Evolutionary conservation across 2,113 vertebrate genomes (phyloP).

Genomic region (Grammomys surdaster): DNA sequence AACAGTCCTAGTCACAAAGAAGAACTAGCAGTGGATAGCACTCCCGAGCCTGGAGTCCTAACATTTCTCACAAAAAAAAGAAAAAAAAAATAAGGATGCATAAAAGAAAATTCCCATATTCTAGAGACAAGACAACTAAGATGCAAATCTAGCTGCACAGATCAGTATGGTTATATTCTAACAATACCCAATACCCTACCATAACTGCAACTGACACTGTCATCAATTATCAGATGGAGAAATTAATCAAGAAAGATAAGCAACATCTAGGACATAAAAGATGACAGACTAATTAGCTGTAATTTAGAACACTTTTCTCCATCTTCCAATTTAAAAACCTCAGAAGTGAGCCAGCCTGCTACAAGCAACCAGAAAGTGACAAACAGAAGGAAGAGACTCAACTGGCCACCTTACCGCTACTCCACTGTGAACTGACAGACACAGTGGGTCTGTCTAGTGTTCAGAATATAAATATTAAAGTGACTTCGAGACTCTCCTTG

Average conservation of each 20-base stretch:
- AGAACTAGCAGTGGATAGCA: neutral
- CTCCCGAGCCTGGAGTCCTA: neutral
- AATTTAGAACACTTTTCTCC: neutral
- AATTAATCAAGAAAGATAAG: neutral
- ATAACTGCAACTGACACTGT: neutral
- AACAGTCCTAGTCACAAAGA: conserved; percentile 34
- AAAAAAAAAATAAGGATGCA: neutral
- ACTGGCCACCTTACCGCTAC: conserved; percentile 61
- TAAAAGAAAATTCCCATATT: neutral
- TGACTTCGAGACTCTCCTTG: conserved; percentile 23
- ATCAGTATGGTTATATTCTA: neutral
- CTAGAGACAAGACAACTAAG: neutral
- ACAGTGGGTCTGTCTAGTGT: conserved; percentile 29
- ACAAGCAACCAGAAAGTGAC: conserved; percentile 58
- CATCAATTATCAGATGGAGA: neutral
- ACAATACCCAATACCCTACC: neutral
- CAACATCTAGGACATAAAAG: neutral
- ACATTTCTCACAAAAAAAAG: conserved; percentile 18
- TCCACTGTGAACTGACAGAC: conserved; percentile 56
- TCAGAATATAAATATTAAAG: conserved; percentile 60
- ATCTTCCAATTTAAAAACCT: conserved; percentile 74
- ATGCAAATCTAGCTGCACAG: neutral
- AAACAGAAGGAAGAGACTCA: conserved; percentile 48
- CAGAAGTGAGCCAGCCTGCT: neutral
- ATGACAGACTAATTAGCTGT: conserved; percentile 50